These are phyloP conservation scores for Pogonophryne albipinna DNA, from an alignment of 2,797 vertebrate genomes.

Conservation along the genomic window DNA sequence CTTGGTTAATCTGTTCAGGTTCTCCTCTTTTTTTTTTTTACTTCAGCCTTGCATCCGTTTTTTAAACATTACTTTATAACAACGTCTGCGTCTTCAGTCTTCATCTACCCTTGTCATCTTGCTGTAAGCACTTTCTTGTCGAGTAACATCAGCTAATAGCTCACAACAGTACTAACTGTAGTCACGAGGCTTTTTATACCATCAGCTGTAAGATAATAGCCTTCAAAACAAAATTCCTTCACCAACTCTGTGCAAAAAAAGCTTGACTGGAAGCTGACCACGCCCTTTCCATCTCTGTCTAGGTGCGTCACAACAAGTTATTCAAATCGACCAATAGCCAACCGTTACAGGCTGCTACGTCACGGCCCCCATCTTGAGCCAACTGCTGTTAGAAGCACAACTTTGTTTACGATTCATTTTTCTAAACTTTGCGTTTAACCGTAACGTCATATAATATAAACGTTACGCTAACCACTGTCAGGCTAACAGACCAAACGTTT, in stretches of 20 bases:
- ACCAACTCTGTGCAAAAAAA: background rate
- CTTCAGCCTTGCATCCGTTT: no score
- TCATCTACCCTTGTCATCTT: background rate
- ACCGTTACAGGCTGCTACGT: conserved; percentile 48
- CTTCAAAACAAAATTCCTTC: background rate
- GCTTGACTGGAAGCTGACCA: background rate
- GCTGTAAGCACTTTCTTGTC: background rate
- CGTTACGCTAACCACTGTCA: no score
- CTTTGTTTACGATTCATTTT: accelerated
- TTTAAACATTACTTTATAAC: background rate
- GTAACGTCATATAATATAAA: background rate
- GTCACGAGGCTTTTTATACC: no score
- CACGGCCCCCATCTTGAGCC: conserved; percentile 44
- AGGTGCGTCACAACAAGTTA: conserved; percentile 6
- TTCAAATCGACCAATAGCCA: conserved; percentile 46
- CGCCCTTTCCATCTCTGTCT: conserved; percentile 5
- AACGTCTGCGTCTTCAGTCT: background rate
- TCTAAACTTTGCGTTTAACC: no score
- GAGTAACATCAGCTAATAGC: no score
- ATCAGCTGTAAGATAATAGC: background rate
- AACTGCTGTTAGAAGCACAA: background rate
- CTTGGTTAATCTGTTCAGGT: accelerated
- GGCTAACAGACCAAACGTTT: accelerated
- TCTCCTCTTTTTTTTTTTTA: background rate
- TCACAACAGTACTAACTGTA: accelerated